Evolutionary conservation across 2,113 vertebrate species (phyloP).

Genomic region (Stictonetta naevosa): DNA sequence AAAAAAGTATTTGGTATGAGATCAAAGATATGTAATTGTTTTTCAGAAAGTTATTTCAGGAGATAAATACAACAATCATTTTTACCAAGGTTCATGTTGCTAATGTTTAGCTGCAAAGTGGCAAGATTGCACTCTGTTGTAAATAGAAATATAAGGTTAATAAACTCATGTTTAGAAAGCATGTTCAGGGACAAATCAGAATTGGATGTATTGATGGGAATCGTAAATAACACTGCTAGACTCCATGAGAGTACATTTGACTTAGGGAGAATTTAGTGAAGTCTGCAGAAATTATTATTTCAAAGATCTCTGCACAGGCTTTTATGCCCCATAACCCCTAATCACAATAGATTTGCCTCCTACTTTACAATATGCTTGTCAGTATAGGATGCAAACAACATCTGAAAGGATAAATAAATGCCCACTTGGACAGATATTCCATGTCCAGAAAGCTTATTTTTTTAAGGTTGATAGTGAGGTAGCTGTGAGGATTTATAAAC

Average conservation of each 20-base stretch:
- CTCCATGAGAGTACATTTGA: background rate
- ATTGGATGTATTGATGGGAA: background rate
- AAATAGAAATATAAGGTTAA: background rate
- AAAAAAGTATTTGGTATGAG: background rate
- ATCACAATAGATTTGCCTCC: background rate
- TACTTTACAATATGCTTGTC: background rate
- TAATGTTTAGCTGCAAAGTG: background rate
- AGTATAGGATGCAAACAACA: background rate
- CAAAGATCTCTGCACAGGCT: background rate
- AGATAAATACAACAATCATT: background rate
- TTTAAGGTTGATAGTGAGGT: background rate
- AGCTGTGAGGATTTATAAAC: background rate
- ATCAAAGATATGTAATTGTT: background rate
- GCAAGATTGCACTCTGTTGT: background rate
- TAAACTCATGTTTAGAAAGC: background rate
- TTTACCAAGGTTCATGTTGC: background rate
- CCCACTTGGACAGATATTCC: background rate
- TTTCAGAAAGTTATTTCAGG: background rate
- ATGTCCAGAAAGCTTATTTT: background rate
- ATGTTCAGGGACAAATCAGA: background rate
- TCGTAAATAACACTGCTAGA: background rate
- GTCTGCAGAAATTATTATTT: background rate
- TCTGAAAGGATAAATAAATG: background rate
- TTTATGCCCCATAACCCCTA: rapidly evolving
- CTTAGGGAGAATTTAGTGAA: background rate